Conservation (phyloP, 2,888 invertebrate genomes). For the Deroplatys truncata region DNA sequence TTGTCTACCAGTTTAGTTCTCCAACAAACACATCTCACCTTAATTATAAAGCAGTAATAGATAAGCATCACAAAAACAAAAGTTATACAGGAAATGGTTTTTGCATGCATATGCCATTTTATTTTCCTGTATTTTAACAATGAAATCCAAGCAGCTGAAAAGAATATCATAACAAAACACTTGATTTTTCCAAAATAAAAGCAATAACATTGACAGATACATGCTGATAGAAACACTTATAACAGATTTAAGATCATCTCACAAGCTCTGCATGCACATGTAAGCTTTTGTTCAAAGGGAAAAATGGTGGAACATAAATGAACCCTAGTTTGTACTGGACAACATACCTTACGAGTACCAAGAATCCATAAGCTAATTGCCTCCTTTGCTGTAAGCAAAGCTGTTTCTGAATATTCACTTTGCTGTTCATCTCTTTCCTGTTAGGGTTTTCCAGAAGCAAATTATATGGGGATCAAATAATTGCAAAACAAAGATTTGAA, state of each 20-base stretch:
- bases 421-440: constrained; percentile 62
- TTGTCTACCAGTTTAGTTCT: too few species aligned
- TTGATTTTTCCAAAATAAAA: neutral
- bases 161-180: neutral
- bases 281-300: neutral
- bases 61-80: too few species aligned
- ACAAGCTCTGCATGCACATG: too few species aligned
- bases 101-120: too few species aligned
- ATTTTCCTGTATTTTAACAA: too few species aligned
- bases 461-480: neutral
- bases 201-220: neutral
- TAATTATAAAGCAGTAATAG: too few species aligned
- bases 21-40: too few species aligned
- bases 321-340: neutral
- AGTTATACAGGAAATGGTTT: too few species aligned
- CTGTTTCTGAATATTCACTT: constrained; percentile 56
- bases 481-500: neutral
- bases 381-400: constrained; percentile 88
- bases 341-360: constrained; percentile 86
- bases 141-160: too few species aligned
- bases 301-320: neutral
- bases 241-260: too few species aligned
- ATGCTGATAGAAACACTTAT: neutral
- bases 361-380: constrained; percentile 91
- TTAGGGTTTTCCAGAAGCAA: constrained; percentile 47